Base-by-base conservation (phyloP, 2,888 invertebrate genomes). In the Tetragnatha montana region DNA sequence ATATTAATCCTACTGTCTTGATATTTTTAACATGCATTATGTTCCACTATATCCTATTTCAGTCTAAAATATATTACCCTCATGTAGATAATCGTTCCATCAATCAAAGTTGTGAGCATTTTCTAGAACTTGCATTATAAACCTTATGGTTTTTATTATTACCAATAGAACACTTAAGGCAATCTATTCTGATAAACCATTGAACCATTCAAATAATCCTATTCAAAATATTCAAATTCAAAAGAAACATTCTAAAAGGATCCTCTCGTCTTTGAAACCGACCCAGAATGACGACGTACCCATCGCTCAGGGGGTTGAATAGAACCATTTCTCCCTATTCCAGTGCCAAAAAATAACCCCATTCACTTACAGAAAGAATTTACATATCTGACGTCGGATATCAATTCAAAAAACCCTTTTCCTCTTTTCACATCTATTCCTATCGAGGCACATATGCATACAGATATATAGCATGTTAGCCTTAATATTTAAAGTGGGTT, bases 311-410 rank as follows among this genome's bases (percentile, higher is more conserved):
- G 8, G 73, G 79, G 60, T 73, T 79, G 73, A 79, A 79, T 73
- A 71, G 86, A 80, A 79, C 8, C 73, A 79, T 51, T 71, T 60
- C 60, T 19, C 60, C 50, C 79, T 14, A 73, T 74, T 22, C 22
- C 12, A 70, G 73, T 71, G 49, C 73, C 81, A 82, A 82, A 8
- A 82, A 50, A 49, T 70, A 51, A 82, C 73, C 73, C 71, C 82
- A 82, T 82, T 51, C 49, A 22, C 14, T 49, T 7, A 47, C 8
- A 75, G 76, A 85, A 85, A 83, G 75, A 85, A 89, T 89, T 89
- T 89, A 85, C 89, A 89, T 89, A 81, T 79, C 74, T 76, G 79
- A 73, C 78, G 73, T 68, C 71, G 50, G 73, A 83, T 83, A 82
- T 82, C 78, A 88, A 87, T 86, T 79, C 14, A n/a, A n/a, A n/a